Percentiles rank a stretch among this genome's conserved stretches.
Conservation (phyloP, 2,797 vertebrate species). For the Chrosomus eos region DNA sequence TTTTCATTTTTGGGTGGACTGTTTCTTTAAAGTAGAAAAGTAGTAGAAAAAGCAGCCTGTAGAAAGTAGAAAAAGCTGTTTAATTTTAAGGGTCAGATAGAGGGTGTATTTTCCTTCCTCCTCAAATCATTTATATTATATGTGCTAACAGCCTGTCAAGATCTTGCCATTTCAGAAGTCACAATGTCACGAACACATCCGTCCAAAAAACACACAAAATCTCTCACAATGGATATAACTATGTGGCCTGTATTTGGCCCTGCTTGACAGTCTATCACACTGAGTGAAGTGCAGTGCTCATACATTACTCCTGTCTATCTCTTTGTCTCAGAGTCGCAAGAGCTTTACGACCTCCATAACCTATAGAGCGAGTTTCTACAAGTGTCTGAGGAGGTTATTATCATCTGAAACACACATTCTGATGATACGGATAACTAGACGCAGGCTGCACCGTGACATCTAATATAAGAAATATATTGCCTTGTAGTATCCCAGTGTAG, state of each 20-base stretch:
- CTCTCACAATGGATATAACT: conserved; percentile 36
- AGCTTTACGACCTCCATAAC: conserved; percentile 37
- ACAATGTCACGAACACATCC: conserved; percentile 32
- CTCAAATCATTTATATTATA: conserved; percentile 1
- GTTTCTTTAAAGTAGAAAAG: conserved; percentile 5
- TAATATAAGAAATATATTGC: background rate
- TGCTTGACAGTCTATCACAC: conserved; percentile 34
- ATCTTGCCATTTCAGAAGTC: conserved; percentile 29
- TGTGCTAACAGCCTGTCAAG: conserved; percentile 27
- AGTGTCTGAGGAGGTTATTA: conserved; percentile 33
- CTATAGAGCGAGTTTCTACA: conserved; percentile 31
- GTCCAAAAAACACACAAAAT: conserved; percentile 34
- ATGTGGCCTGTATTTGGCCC: conserved; percentile 21
- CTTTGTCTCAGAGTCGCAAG: conserved; percentile 37
- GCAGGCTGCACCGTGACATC: background rate
- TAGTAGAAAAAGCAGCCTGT: background rate
- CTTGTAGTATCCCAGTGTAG: background rate
- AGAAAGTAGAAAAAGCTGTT: no score
- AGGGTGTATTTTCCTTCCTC: conserved; percentile 29
- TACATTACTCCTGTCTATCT: conserved; percentile 39
- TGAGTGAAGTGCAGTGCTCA: conserved; percentile 46
- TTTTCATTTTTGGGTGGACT: background rate
- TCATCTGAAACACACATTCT: conserved; percentile 2
- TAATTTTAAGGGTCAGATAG: conserved; percentile 61
- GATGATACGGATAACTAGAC: background rate